These are phyloP conservation scores for Poicephalus meyeri DNA, from an alignment of 2,113 vertebrate genomes.

Conservation along the genomic window DNA sequence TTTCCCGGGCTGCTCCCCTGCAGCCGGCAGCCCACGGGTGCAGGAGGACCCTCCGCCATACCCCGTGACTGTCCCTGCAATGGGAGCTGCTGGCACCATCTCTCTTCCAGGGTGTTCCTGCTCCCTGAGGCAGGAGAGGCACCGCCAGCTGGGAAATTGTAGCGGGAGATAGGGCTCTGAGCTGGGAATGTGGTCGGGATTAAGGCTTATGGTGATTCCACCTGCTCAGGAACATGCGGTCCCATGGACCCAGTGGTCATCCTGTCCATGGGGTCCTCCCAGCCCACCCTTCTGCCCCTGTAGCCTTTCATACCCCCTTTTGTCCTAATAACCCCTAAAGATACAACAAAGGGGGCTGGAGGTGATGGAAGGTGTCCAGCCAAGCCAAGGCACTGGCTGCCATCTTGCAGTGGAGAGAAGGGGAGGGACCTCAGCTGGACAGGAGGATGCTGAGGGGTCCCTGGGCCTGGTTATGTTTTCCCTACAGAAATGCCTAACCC, in stretches of 20 bases:
- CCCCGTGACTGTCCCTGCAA: fast-evolving
- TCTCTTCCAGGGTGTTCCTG: neutral
- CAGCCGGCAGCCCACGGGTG: neutral
- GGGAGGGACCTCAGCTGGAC: neutral
- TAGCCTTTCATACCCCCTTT: fast-evolving
- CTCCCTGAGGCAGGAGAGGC: neutral
- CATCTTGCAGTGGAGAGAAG: fast-evolving
- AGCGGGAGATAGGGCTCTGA: neutral
- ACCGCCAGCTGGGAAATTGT: neutral
- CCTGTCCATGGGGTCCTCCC: neutral
- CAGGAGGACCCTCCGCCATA: neutral
- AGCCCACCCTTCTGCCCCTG: neutral
- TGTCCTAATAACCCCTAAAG: neutral
- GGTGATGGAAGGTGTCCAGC: neutral
- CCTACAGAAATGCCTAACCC: neutral
- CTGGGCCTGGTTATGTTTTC: neutral
- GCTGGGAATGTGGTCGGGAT: fast-evolving
- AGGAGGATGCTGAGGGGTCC: neutral
- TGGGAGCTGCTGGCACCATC: neutral
- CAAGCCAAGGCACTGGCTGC: neutral
- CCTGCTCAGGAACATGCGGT: neutral
- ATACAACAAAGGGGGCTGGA: neutral
- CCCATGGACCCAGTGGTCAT: too few relatives aligned
- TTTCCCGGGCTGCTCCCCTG: neutral
- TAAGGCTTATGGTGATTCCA: neutral